Evolutionary conservation across 2,797 vertebrate species (phyloP).

Genomic region (Oreochromis grahami): DNA sequence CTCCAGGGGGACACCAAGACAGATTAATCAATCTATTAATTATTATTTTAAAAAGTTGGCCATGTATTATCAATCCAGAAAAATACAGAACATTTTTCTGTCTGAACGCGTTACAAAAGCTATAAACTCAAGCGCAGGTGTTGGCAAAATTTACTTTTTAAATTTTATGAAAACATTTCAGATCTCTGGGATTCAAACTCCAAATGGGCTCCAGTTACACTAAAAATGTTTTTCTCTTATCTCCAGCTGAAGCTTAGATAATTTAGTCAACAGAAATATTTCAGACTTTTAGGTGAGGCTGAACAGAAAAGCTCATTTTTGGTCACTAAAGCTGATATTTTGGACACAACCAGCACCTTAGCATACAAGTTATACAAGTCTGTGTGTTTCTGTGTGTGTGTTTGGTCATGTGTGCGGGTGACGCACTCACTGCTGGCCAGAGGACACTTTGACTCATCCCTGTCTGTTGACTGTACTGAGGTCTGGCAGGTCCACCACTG

Average conservation of each 20-base stretch:
- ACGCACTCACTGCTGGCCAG: conserved; percentile 58
- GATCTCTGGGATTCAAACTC: not conserved
- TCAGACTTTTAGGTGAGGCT: not conserved
- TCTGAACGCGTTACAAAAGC: not conserved
- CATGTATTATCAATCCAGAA: rapidly evolving
- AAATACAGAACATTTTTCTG: not conserved
- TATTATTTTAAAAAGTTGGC: not conserved
- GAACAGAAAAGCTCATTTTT: not conserved
- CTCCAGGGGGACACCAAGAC: not conserved
- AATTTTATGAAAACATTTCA: not conserved
- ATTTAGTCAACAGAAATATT: not conserved
- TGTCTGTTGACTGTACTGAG: conserved; percentile 61
- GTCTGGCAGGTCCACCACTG: conserved; percentile 66
- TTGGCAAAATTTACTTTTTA: rapidly evolving
- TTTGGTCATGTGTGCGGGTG: conserved; percentile 38
- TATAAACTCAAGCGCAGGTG: not conserved
- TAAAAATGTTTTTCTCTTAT: rapidly evolving
- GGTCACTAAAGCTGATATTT: not conserved
- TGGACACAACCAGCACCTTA: not conserved
- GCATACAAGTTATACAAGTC: not conserved
- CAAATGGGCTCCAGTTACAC: not conserved
- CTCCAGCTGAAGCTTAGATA: not conserved
- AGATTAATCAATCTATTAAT: not conserved
- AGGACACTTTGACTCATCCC: conserved; percentile 69
- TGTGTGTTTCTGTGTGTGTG: not conserved